Evolutionary conservation across 2,888 invertebrate species (phyloP).

Genomic region (Alloplasta piceator): DNA sequence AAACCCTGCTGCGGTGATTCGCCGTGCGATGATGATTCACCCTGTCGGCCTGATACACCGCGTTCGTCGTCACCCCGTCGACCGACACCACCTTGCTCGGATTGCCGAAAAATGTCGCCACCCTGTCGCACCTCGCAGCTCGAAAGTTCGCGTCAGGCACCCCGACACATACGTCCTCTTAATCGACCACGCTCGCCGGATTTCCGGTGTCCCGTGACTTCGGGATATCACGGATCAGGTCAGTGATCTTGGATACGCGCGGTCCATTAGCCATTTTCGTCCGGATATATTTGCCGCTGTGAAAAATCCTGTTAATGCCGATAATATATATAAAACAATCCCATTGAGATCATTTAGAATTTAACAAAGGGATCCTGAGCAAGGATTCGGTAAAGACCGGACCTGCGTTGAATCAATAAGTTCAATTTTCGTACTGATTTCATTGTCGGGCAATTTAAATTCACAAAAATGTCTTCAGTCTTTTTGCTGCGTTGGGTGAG

Average conservation of each 20-base stretch:
- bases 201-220: slow-evolving; percentile 28
- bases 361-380: too few species aligned
- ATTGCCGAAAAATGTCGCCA: slow-evolving; percentile 60
- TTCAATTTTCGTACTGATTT: too few species aligned
- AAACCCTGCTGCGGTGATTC: slow-evolving; percentile 57
- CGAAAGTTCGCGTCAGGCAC: slow-evolving; percentile 9
- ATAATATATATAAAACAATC: too few species aligned
- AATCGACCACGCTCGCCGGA: slow-evolving; percentile 45
- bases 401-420: too few species aligned
- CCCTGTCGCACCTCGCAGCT: slow-evolving; percentile 22
- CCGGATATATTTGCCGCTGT: not conserved
- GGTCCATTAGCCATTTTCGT: slow-evolving; percentile 19
- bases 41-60: slow-evolving; percentile 59
- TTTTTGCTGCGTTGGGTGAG: too few species aligned
- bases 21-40: slow-evolving; percentile 53
- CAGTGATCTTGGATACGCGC: slow-evolving; percentile 45
- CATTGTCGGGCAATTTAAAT: too few species aligned
- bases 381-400: too few species aligned
- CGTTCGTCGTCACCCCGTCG: slow-evolving; percentile 39
- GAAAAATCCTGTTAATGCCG: too few species aligned
- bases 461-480: too few species aligned
- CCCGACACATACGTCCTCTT: slow-evolving; percentile 21
- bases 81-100: slow-evolving; percentile 53
- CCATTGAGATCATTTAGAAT: too few species aligned
- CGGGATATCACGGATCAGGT: slow-evolving; percentile 61